Evolutionary conservation across 2,888 invertebrate genomes (phyloP), one percentile per base, ranked within the genome.

Genomic region (Tenodera sinensis): DNA sequence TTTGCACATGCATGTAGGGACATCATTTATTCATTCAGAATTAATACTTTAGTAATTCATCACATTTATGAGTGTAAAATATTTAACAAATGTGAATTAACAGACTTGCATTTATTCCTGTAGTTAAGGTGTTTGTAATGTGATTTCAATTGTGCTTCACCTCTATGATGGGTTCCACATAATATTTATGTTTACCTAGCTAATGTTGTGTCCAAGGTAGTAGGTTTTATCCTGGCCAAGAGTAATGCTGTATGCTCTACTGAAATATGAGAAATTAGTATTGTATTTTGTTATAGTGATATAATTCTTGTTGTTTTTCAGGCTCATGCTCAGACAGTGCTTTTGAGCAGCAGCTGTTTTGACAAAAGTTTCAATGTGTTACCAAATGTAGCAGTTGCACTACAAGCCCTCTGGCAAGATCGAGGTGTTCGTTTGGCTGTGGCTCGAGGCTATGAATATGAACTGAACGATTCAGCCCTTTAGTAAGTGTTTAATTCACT

Each of bases 371-470:
- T 95, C 91, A 92, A 93, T 12, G 94, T 95, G n/a, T 92, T 95
- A 84, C 94, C 94, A 14, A 93, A 93, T 90, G 94, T 95, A 90
- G 93, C 94, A 20, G 93, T 93, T 88, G 94, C 94, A 1, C 92
- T 96, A 42, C 94, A 94, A 92, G 94, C 94, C 27, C 92, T 96
- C 25, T 96, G 96, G 96, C 94, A 95, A 89, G 96, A 96, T 92
- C 93, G 95, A 90, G 96, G 96, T 12, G 95, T 96, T 14, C 93
- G 95, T 83, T 92, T 95, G 84, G 95, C 95, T 30, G 95, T 96
- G 2, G 94, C 95, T n/a, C 92, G 95, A 91, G 96, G 96, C 82
- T 96, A 95, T 91, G 96, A 96, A 92, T 96, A 95, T 92, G 95
- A 96, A 92, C 93, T 96, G 54, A 96, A 96, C 91, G 96, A 96